phyloP scores from a whole-genome alignment of 2,113 vertebrate genomes.

The Carassius carassius region DNA sequence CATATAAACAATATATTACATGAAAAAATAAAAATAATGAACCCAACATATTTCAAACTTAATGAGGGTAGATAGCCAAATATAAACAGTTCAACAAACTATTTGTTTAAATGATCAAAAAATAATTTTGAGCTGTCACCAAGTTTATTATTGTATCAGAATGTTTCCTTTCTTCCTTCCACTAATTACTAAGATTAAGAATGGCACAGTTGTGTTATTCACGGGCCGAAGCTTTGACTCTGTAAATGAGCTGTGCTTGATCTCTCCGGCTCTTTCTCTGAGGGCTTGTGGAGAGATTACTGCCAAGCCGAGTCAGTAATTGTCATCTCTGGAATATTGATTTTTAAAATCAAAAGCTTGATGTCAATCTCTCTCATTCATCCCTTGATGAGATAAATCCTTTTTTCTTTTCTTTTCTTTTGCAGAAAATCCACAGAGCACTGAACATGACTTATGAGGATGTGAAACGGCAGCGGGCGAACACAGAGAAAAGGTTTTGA shows the following conservation, averaged over 20 bases:
- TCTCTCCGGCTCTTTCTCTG: conserved; percentile 20
- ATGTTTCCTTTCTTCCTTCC: not conserved
- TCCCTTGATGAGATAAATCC: conserved; percentile 22
- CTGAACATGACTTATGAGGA: conserved; percentile 81
- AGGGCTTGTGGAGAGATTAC: conserved; percentile 12
- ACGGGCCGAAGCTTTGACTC: not conserved
- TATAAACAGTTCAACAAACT: not conserved
- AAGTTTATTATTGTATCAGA: not conserved
- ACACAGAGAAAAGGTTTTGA: conserved; percentile 75
- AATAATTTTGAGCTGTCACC: too few relatives aligned
- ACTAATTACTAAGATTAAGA: not conserved
- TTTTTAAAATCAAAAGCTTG: conserved; percentile 42
- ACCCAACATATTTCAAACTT: not conserved
- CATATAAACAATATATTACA: not conserved
- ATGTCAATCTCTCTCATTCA: conserved; percentile 15
- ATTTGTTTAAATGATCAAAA: too few relatives aligned
- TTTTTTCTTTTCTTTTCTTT: conserved; percentile 23
- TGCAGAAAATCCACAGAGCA: conserved; percentile 90
- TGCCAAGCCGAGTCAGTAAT: conserved; percentile 11
- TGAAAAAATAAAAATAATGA: not conserved
- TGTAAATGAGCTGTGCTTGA: conserved; percentile 21
- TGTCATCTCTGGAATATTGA: conserved; percentile 30
- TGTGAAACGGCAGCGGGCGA: conserved; percentile 64
- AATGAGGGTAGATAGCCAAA: not conserved
- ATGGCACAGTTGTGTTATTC: not conserved